Evolutionary conservation across 2,888 invertebrate species (phyloP), one percentile per base, ranked within the genome.

Genomic region (Herminia tarsipennalis): DNA sequence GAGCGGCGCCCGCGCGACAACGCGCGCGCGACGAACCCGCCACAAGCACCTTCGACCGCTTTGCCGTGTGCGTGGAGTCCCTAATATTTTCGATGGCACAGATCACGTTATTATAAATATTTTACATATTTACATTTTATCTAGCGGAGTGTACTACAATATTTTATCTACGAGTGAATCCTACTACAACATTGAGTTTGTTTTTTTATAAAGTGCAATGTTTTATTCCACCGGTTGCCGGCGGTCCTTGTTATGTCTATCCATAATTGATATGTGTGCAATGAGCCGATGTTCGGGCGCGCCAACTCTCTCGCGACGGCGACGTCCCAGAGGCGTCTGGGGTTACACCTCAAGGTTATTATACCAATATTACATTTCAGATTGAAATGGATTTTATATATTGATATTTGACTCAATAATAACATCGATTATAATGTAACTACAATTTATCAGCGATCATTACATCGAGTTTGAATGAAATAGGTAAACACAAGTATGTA

Each of bases 131-230:
- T 89, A 90, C 88, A 91, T 89, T 88, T 89, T 91, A 91, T 90
- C 89, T 88, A 87, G 81, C 80, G 90, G 89, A 88, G 89, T 88
- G 84, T 90, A 90, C 83, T 88, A 91, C 89, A 88, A 87, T 87
- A 90, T 88, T 89, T 88, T 86, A 90, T 86, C 86, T 83, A 86
- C 81, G 90, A 92, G 92, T 86, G 89, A 76, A 81, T 86, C 90
- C 85, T 92, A 92, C 88, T 91, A 91, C 91, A 90, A 90, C 73
- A 91, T 92, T 92, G 92, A 91, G 89, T 92, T 92, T 83, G 84
- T 85, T 90, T 84, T 79, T 88, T 88, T 86, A 78, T 83, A 86
- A 88, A 88, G 86, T 90, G 86, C 89, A 87, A 91, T 90, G 86
- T 88, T 91, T 88, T 88, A 90, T 88, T 87, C 89, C 86, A 82